phyloP scores from a whole-genome alignment of 92 coral and sea anemone genomes.

The Heliopora coerulea region DNA sequence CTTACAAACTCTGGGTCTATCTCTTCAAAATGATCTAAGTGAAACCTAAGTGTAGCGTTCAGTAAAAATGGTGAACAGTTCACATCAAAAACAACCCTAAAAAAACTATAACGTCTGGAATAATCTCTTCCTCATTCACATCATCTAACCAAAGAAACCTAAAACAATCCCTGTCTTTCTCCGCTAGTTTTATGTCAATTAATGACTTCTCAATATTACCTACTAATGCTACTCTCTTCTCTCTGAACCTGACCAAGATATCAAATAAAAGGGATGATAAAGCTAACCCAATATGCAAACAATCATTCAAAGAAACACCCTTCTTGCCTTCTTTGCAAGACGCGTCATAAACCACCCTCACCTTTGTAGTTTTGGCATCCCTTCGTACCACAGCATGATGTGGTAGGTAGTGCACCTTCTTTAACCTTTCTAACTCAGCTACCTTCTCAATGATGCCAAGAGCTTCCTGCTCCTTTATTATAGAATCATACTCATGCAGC shows the following conservation, averaged over 20 bases:
- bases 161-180: not conserved
- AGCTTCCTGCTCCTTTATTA: constrained; percentile 10
- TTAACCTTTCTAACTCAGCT: not conserved
- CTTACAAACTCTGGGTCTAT: constrained; percentile 51
- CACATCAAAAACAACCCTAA: constrained; percentile 58
- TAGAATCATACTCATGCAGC: not conserved
- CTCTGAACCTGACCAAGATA: not conserved
- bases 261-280: not conserved
- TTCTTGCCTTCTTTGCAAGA: not conserved
- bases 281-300: constrained; percentile 12
- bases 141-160: not conserved
- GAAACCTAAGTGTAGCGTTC: constrained; percentile 52
- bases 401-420: constrained; percentile 35
- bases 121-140: not conserved
- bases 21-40: constrained; percentile 34
- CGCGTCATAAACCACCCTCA: constrained; percentile 29
- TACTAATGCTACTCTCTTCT: not conserved
- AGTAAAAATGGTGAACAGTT: constrained; percentile 45
- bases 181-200: not conserved
- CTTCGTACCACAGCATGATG: constrained; percentile 35
- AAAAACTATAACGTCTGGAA: constrained; percentile 22
- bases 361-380: constrained; percentile 27
- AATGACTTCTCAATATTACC: not conserved
- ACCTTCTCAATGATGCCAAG: constrained; percentile 40
- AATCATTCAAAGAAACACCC: constrained; percentile 18